Conservation (phyloP, 92 coral and sea anemone species). For the Bergia puertoricense region DNA sequence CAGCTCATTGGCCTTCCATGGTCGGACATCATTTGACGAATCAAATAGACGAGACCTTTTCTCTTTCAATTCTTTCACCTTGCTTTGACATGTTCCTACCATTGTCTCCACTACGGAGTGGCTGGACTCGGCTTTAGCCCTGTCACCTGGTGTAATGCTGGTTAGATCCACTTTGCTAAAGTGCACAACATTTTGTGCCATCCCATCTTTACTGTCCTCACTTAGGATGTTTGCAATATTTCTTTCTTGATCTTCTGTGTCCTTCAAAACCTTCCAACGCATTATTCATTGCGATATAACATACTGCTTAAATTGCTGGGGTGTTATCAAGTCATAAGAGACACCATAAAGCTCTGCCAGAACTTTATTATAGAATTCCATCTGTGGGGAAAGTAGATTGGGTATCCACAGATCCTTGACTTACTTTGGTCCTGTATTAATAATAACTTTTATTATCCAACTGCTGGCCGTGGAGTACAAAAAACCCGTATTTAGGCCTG, state of each 20-base stretch:
- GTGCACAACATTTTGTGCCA: conserved; percentile 10
- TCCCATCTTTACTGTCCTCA: conserved; percentile 41
- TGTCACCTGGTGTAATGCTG: conserved; percentile 18
- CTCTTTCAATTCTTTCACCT: not conserved
- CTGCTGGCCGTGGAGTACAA: too few relatives aligned
- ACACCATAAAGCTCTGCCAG: conserved; percentile 10
- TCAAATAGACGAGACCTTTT: conserved; percentile 38
- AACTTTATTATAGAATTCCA: conserved; percentile 12
- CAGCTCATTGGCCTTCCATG: conserved; percentile 48
- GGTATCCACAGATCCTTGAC: conserved; percentile 50
- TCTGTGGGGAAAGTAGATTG: conserved; percentile 33
- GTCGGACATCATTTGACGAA: conserved; percentile 4
- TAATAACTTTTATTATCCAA: too few relatives aligned
- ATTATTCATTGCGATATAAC: conserved; percentile 18
- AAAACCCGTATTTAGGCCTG: not conserved
- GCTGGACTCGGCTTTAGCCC: conserved; percentile 36
- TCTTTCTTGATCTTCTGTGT: conserved; percentile 13
- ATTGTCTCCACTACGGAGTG: conserved; percentile 13
- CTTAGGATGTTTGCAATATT: conserved; percentile 5
- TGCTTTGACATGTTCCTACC: not conserved
- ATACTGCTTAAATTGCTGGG: conserved; percentile 25
- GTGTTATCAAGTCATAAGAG: conserved; percentile 18
- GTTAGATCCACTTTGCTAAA: conserved; percentile 12
- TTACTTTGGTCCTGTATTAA: conserved; percentile 10
- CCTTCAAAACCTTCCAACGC: conserved; percentile 29